Percentiles rank a stretch among this genome's conserved stretches.
Evolutionary conservation across 64 coral and sea anemone genomes (phyloP).

Genomic region (Anthopleura sola): DNA sequence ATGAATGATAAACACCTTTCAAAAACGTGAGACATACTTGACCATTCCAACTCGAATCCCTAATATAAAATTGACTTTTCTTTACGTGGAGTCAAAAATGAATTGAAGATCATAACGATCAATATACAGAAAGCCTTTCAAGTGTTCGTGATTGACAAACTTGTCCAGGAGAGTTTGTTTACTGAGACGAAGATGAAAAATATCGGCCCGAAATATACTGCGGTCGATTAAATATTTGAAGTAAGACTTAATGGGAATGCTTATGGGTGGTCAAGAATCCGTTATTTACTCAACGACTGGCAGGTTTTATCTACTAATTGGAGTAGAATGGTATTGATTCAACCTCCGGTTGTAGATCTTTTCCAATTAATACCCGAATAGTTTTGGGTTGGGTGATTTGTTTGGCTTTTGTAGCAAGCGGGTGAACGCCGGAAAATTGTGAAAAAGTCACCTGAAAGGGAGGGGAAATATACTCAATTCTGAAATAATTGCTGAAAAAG

Average conservation of each 20-base stretch:
- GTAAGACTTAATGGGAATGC: not conserved
- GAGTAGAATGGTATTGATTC: conserved; percentile 5
- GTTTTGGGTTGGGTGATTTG: not conserved
- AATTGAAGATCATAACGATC: not conserved
- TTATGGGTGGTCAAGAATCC: too few species aligned
- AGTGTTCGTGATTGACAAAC: not conserved
- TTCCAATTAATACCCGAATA: not conserved
- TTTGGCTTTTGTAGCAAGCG: not conserved
- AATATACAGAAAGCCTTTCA: not conserved
- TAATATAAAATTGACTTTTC: not conserved
- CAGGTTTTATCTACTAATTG: conserved; percentile 18
- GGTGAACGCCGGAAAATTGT: not conserved
- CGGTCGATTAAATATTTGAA: not conserved
- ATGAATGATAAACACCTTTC: too few species aligned
- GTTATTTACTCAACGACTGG: not conserved
- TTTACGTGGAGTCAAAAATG: not conserved
- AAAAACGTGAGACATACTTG: not conserved
- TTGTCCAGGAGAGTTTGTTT: not conserved
- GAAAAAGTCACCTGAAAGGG: not conserved
- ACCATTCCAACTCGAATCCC: not conserved
- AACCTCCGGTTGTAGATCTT: not conserved
- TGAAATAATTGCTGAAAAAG: not conserved
- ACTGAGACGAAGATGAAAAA: not conserved
- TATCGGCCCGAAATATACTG: not conserved
- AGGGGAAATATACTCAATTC: not conserved